These are phyloP conservation scores for Sebastes glaucus DNA, from an alignment of 2,797 vertebrate species.

Conservation along the genomic window DNA sequence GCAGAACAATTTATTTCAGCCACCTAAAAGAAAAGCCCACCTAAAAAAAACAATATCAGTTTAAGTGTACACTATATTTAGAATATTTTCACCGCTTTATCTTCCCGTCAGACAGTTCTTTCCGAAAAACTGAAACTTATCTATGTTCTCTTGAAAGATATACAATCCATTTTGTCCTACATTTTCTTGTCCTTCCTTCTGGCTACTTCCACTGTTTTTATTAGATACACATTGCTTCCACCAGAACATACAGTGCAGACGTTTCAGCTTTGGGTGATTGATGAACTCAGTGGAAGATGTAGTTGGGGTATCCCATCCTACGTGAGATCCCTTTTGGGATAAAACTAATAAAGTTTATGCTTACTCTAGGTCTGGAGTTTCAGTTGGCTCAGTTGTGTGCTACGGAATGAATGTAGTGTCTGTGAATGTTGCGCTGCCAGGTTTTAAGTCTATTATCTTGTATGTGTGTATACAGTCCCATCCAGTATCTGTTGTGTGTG, in stretches of 20 bases:
- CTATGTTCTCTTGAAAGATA: too few species aligned
- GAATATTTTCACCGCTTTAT: too few species aligned
- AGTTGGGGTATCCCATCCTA: background rate
- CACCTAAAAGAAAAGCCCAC: too few species aligned
- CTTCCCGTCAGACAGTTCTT: too few species aligned
- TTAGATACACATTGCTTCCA: background rate
- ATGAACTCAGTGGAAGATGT: background rate
- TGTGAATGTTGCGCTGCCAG: background rate
- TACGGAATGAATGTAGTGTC: background rate
- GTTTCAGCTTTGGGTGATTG: background rate
- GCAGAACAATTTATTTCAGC: too few species aligned
- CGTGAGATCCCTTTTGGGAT: background rate
- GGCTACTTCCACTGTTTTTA: background rate
- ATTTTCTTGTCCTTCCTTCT: background rate
- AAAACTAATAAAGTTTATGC: background rate
- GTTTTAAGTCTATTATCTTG: background rate
- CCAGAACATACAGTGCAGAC: background rate
- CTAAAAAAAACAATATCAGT: too few species aligned
- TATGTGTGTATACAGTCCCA: background rate
- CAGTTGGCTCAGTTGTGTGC: background rate
- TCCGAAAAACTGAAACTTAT: too few species aligned
- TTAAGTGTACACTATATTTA: too few species aligned
- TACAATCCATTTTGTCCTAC: background rate
- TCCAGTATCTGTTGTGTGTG: slow-evolving; percentile 19
- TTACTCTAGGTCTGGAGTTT: background rate